These are phyloP conservation scores for Terebella lapidaria DNA, from an alignment of 2,888 invertebrate genomes.

Conservation along the genomic window DNA sequence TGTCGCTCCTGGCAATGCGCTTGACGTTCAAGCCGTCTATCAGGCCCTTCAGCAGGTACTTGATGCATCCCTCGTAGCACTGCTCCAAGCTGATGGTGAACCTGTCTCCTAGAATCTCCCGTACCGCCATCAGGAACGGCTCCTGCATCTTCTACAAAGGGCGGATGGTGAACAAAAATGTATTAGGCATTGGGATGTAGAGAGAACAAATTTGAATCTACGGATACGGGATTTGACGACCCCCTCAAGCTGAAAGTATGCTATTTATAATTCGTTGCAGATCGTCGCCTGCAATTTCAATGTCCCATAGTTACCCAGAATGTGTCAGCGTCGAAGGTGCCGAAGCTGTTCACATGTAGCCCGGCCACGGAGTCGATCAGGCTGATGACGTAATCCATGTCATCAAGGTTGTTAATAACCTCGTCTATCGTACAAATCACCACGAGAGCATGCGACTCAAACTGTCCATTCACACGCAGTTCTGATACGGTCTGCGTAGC, in stretches of 20 bases:
- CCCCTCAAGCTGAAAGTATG: too few relatives aligned
- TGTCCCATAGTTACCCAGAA: slow-evolving; percentile 69
- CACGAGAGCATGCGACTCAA: slow-evolving; percentile 80
- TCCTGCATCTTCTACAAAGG: slow-evolving; percentile 63
- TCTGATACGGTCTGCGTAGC: slow-evolving; percentile 74
- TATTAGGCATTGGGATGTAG: too few relatives aligned
- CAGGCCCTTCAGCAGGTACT: slow-evolving; percentile 79
- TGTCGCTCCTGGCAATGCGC: too few relatives aligned
- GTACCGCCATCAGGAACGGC: slow-evolving; percentile 80
- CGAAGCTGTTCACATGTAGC: slow-evolving; percentile 72
- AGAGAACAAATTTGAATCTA: background rate
- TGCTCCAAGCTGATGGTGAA: slow-evolving; percentile 84
- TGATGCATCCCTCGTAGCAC: slow-evolving; percentile 81
- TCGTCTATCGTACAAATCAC: slow-evolving; percentile 87
- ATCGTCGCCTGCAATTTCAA: background rate
- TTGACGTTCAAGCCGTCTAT: slow-evolving; percentile 77
- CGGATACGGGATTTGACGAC: background rate
- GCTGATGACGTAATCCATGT: slow-evolving; percentile 77
- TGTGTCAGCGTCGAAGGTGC: slow-evolving; percentile 78
- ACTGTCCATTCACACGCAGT: slow-evolving; percentile 73
- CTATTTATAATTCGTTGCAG: background rate
- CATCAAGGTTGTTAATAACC: slow-evolving; percentile 79
- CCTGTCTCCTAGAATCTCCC: slow-evolving; percentile 77
- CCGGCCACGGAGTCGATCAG: slow-evolving; percentile 78
- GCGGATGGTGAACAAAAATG: too few relatives aligned